Percentiles rank a stretch among this genome's conserved stretches.
phyloP scores from a whole-genome alignment of 2,797 vertebrate genomes.

The Hapalemur alaotrensis region DNA sequence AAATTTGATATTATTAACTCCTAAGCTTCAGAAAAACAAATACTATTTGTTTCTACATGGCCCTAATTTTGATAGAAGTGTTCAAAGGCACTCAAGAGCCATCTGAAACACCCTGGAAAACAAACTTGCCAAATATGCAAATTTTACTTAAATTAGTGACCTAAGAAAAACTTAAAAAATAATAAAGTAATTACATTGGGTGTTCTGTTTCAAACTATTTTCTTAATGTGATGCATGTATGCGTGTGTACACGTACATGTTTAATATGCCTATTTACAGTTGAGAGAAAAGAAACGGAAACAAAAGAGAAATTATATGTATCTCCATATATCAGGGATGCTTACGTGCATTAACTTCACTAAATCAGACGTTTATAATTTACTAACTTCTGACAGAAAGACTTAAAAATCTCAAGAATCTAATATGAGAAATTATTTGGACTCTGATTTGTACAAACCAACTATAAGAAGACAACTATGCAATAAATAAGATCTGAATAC shows the following conservation, averaged over 20 bases:
- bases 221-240: not conserved
- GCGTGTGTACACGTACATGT: not conserved
- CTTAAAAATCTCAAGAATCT: not conserved
- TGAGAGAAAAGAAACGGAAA: not conserved
- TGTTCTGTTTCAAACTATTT: not conserved
- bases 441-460: not conserved
- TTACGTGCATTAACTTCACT: not conserved
- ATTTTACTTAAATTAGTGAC: slow-evolving; percentile 4
- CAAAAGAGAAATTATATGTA: not conserved
- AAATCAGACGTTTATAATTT: not conserved
- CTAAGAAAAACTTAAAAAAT: not conserved
- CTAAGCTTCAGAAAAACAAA: not conserved
- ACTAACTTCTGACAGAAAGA: not conserved
- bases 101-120: slow-evolving; percentile 16
- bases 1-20: not conserved
- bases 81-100: not conserved
- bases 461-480: not conserved
- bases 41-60: not conserved
- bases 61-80: not conserved
- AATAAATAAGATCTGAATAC: not conserved
- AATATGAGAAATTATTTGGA: not conserved
- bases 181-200: not conserved
- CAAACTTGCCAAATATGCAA: not conserved
- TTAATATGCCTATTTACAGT: not conserved
- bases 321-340: not conserved